These are phyloP conservation scores for Corythoichthys intestinalis DNA, from an alignment of 2,113 vertebrate species.

Conservation along the genomic window DNA sequence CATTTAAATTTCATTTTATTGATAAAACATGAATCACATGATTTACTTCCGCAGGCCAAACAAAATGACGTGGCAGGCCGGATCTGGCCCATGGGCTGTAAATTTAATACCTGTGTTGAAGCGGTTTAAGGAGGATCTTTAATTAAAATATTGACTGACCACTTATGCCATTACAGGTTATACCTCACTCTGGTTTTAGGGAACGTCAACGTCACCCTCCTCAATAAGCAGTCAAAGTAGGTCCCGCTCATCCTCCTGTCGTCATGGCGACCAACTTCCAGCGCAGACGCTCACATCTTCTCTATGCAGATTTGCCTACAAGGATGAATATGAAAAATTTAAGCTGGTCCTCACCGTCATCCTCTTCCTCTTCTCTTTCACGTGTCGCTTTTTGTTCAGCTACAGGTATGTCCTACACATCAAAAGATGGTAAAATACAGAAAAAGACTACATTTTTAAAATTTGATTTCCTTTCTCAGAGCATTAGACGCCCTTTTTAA, in stretches of 20 bases:
- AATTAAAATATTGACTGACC: background rate
- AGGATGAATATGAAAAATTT: conserved; percentile 97
- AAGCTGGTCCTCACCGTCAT: conserved; percentile 93
- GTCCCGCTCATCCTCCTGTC: conserved; percentile 1
- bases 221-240: conserved; percentile 96
- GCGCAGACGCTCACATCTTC: background rate
- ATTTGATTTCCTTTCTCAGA: conserved; percentile 39
- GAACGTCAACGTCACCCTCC: conserved; percentile 91
- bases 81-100: too few relatives aligned
- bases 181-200: conserved; percentile 94
- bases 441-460: background rate
- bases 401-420: conserved; percentile 75
- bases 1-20: too few relatives aligned
- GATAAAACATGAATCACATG: too few relatives aligned
- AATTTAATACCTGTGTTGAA: too few relatives aligned
- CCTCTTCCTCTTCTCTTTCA: conserved; percentile 89
- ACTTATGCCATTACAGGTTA: conserved; percentile 71
- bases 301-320: conserved; percentile 87
- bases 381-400: conserved; percentile 87
- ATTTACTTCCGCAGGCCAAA: too few relatives aligned
- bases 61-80: too few relatives aligned
- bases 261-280: background rate
- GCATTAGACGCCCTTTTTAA: conserved; percentile 85
- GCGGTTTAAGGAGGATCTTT: background rate
- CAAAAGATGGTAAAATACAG: background rate